phyloP scores from a whole-genome alignment of 2,888 invertebrate species.

The Euzophera pinguis region DNA sequence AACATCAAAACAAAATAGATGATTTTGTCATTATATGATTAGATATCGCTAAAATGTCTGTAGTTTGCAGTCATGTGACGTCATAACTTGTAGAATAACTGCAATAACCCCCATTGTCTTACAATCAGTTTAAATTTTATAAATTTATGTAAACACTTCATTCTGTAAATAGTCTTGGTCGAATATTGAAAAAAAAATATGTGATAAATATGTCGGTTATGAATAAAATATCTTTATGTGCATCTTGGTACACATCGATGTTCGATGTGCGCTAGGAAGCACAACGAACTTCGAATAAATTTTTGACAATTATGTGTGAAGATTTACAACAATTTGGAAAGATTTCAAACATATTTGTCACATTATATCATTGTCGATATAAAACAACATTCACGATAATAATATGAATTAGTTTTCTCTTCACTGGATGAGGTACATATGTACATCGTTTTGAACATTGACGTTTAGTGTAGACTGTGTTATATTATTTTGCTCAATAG shows the following conservation, averaged over 20 bases:
- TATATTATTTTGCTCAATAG: conserved; percentile 35
- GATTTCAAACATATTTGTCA: conserved; percentile 3
- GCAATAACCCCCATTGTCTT: conserved; percentile 10
- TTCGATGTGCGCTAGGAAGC: too few species aligned
- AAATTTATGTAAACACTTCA: background rate
- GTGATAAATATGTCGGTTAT: conserved; percentile 10
- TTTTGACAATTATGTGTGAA: too few species aligned
- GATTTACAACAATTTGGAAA: background rate
- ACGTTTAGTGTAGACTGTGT: conserved; percentile 21
- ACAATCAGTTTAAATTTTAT: conserved; percentile 8
- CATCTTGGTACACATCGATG: too few species aligned
- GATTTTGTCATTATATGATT: too few species aligned
- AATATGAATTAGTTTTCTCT: conserved; percentile 30
- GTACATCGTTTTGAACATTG: conserved; percentile 19
- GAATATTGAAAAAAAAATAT: background rate
- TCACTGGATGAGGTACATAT: conserved; percentile 31
- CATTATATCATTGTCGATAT: background rate
- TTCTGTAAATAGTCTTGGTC: background rate
- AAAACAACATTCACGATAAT: too few species aligned
- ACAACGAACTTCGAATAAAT: too few species aligned
- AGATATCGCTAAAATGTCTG: background rate
- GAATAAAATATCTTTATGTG: too few species aligned
- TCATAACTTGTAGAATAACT: background rate
- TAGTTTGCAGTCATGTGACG: background rate
- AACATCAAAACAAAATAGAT: too few species aligned